Evolutionary conservation across 2,113 vertebrate species (phyloP), one percentile per base, ranked within the genome.

Genomic region (Phaetusa simplex): DNA sequence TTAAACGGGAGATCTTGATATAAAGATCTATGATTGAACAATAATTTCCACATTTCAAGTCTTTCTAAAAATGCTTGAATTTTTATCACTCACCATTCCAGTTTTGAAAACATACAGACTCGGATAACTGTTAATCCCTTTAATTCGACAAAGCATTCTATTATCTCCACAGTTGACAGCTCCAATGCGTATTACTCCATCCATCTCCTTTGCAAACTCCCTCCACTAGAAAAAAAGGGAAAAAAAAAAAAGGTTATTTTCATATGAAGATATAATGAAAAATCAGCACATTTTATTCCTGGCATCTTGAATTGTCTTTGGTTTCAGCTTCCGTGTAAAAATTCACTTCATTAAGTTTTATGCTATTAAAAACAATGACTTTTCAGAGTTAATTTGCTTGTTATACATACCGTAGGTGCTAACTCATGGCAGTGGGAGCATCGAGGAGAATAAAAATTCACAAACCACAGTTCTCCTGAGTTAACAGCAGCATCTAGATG

Each of bases 91-190:
- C 78, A 99, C 99, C 98, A 98, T 99, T 97, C 98, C 99, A 61
- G 98, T 97, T 97, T 98, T 99, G 97, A 98, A 99, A 50, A 99
- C 59, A 27, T 98, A 99, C 62, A 99, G 98, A 82, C 99, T 99
- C 34, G 99, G 99, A 76, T 99, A 99, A 93, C 99, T 99, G 97
- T 95, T 99, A 96, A 99, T 99, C 42, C 99, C 99, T 96, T 98
- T 99, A 88, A 98, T 99, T 91, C 99, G 97, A 94, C 99, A 99
- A 36, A 99, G 98, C 94, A 98, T 98, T 93, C 99, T 98, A 61
- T 99, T 99, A 97, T 99, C 99, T 2, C 99, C 99, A 94, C 99
- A 99, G 98, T 99, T 99, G 64, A 99, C 99, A 2, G 99, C 99
- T 88, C 99, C 99, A 21, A 99, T 99, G 66, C 99, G 97, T 84